Evolutionary conservation across 2,113 vertebrate species (phyloP).

Genomic region (Engraulis encrasicolus): DNA sequence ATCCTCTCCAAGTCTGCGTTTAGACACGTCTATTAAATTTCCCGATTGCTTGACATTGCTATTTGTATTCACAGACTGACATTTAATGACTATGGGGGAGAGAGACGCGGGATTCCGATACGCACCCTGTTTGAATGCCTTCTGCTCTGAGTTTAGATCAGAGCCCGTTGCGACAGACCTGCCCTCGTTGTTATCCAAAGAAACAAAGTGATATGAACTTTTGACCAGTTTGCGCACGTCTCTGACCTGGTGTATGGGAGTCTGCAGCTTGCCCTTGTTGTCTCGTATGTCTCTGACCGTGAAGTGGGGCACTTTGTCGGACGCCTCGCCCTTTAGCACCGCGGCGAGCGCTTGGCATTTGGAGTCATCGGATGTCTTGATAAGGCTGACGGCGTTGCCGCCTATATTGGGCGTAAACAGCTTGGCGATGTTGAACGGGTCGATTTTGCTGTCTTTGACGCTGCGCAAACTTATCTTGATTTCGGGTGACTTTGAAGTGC

Average conservation of each 20-base stretch:
- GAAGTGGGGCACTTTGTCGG: constrained; percentile 91
- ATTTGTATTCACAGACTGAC: constrained; percentile 85
- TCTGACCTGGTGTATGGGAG: constrained; percentile 89
- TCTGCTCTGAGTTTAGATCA: constrained; percentile 75
- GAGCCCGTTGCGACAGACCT: constrained; percentile 62
- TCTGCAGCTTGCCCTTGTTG: constrained; percentile 81
- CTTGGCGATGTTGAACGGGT: constrained; percentile 83
- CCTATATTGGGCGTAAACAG: constrained; percentile 80
- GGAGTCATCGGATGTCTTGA: constrained; percentile 71
- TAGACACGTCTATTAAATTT: constrained; percentile 52
- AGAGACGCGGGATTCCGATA: constrained; percentile 64
- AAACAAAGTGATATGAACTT: constrained; percentile 84
- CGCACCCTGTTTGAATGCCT: constrained; percentile 69
- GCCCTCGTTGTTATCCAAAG: constrained; percentile 79
- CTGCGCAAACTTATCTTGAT: constrained; percentile 89
- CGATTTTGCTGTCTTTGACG: constrained; percentile 70
- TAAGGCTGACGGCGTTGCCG: constrained; percentile 53
- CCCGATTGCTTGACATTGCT: constrained; percentile 62
- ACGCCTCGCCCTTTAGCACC: constrained; percentile 75
- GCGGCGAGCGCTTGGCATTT: constrained; percentile 65
- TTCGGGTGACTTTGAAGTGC: constrained; percentile 82
- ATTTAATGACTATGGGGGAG: constrained; percentile 92
- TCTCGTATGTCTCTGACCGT: constrained; percentile 90
- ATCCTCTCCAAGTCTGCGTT: constrained; percentile 46
- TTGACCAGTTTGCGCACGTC: constrained; percentile 95